Percentiles rank a stretch among this genome's conserved stretches.
These are phyloP conservation scores for Pelagia noctiluca DNA, from an alignment of 30 jellyfish, hydroid and myxozoan genomes.

Conservation along the genomic window DNA sequence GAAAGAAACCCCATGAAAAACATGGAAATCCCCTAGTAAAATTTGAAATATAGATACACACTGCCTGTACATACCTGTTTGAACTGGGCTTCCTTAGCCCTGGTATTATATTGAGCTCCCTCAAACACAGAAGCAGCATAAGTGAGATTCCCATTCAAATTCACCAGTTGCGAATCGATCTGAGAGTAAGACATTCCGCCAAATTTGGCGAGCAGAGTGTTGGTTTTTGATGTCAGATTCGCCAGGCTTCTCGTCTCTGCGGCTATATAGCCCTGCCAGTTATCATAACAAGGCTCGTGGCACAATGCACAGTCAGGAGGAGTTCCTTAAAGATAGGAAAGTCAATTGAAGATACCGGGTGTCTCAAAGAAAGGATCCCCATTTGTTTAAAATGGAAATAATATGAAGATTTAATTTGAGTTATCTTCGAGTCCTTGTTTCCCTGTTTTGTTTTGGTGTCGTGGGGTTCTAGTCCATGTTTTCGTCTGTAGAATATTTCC, in stretches of 20 bases:
- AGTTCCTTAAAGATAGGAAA: slow-evolving; percentile 70
- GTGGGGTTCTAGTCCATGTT: too few species aligned
- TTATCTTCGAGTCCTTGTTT: too few species aligned
- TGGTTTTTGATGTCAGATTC: slow-evolving; percentile 57
- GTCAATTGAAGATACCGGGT: too few species aligned
- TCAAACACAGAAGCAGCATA: slow-evolving; percentile 75
- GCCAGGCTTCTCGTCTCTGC: slow-evolving; percentile 75
- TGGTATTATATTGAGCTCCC: slow-evolving; percentile 91
- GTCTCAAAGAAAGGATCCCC: too few species aligned
- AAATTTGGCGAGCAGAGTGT: slow-evolving; percentile 69
- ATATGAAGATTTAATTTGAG: too few species aligned
- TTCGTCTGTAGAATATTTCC: too few species aligned
- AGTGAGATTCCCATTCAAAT: slow-evolving; percentile 73
- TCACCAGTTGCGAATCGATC: slow-evolving; percentile 43
- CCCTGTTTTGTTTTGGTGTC: too few species aligned
- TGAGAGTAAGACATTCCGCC: slow-evolving; percentile 82
- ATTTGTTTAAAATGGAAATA: too few species aligned
- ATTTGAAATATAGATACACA: too few species aligned
- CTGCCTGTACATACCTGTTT: slow-evolving; percentile 74
- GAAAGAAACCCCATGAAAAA: too few species aligned
- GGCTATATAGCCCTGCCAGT: slow-evolving; percentile 89
- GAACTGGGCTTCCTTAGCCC: slow-evolving; percentile 81
- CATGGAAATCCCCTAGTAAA: too few species aligned
- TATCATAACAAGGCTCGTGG: slow-evolving; percentile 90
- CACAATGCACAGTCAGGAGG: slow-evolving; percentile 96